Evolutionary conservation across 1,140 invertebrate species (phyloP).

Genomic region (Coboldia fuscipes): DNA sequence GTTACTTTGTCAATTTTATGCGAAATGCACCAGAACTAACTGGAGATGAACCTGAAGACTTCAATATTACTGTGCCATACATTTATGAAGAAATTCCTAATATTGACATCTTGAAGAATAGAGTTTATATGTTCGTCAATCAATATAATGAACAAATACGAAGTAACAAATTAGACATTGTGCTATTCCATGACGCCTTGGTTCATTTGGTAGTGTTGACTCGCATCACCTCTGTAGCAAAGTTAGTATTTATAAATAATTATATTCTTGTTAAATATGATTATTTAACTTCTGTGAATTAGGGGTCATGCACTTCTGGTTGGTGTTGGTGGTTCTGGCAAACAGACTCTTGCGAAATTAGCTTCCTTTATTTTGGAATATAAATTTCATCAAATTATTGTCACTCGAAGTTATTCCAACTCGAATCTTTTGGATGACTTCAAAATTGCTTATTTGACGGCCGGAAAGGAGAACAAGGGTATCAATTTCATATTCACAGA

Average conservation of each 20-base stretch:
- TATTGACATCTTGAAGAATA: slow-evolving; percentile 35
- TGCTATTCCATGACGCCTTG: slow-evolving; percentile 69
- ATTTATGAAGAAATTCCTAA: slow-evolving; percentile 57
- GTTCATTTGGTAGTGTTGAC: slow-evolving; percentile 63
- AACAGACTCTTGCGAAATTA: slow-evolving; percentile 61
- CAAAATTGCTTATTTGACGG: slow-evolving; percentile 45
- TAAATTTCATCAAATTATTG: slow-evolving; percentile 55
- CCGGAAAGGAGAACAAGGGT: slow-evolving; percentile 41
- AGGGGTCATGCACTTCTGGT: slow-evolving; percentile 59
- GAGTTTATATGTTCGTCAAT: slow-evolving; percentile 38
- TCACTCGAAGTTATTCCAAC: slow-evolving; percentile 50
- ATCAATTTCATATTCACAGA: slow-evolving; percentile 73
- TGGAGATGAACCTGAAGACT: slow-evolving; percentile 59
- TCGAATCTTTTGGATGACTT: slow-evolving; percentile 65
- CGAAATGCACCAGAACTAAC: slow-evolving; percentile 60
- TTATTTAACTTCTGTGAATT: not conserved
- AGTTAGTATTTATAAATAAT: slow-evolving; percentile 5
- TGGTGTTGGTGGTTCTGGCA: slow-evolving; percentile 71
- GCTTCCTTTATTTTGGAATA: slow-evolving; percentile 65
- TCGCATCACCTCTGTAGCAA: slow-evolving; percentile 49
- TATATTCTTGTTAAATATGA: no score
- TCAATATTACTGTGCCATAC: slow-evolving; percentile 62
- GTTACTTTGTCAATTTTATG: slow-evolving; percentile 59
- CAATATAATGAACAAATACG: slow-evolving; percentile 57
- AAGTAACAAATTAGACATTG: slow-evolving; percentile 54